Conservation (phyloP, 2,797 vertebrate species). For the Argya squamiceps region DNA sequence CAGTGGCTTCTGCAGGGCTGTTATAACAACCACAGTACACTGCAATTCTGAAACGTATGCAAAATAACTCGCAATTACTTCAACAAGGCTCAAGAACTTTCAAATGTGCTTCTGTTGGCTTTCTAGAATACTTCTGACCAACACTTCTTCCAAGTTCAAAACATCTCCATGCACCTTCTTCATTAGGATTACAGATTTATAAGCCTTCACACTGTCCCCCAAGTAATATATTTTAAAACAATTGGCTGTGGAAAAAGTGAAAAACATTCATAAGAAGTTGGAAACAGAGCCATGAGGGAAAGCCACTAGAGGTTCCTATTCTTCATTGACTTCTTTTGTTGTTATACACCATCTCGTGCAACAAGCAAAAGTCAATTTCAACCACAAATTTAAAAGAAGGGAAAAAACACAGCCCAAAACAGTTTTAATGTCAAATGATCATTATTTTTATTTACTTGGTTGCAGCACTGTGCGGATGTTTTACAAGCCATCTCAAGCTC, state of each 20-base stretch:
- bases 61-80: conserved; percentile 17
- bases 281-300: background rate
- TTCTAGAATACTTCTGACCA: background rate
- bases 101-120: background rate
- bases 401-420: background rate
- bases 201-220: background rate
- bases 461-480: background rate
- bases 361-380: background rate
- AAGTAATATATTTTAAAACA: background rate
- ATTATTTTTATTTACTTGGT: conserved; percentile 31
- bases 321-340: background rate
- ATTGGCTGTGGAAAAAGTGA: background rate
- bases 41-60: conserved; percentile 24
- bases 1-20: conserved; percentile 48
- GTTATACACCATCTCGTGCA: background rate
- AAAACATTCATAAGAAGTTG: background rate
- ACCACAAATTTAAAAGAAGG: background rate
- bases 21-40: conserved; percentile 34
- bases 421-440: background rate
- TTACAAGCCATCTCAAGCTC: conserved; percentile 26
- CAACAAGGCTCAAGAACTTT: background rate
- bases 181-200: background rate
- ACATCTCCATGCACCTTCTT: background rate
- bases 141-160: background rate
- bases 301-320: background rate